Base-by-base conservation (phyloP, 2,888 invertebrate genomes). In the Protodeltote pygarga region DNA sequence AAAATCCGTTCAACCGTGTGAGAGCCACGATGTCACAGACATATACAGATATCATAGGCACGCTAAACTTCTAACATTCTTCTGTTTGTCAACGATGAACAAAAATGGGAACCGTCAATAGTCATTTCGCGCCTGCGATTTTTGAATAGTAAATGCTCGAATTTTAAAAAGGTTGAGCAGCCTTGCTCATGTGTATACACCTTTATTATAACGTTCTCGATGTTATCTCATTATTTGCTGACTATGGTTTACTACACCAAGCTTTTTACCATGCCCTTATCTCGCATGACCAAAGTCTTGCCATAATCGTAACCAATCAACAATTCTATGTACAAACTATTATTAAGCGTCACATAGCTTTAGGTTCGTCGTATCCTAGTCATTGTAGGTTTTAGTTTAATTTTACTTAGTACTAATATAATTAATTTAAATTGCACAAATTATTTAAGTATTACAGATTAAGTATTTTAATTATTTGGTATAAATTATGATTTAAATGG, bases 281-380 rank as follows among this genome's bases (percentile, higher is more conserved):
- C 9, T 31, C 1, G 5, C 6, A 37, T 39, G 53, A 46, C 28
- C 35, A 32, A 32, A 24, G 15, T 40, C 3, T 44, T 41, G 52
- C 49, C 59, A 58, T 62, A 38, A 41, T 53, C 8, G 28, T 24
- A 49, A 58, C 58, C 52, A 63, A 59, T 60, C 50, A 45, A 60
- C 57, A 59, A 64, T 57, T 44, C 20, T 54, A 66, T 71, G 77
- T 78, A 77, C 77, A 77, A 77, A 77, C 45, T 77, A 76, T 70
- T 59, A 35, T 27, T 69, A 70, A 67, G 61, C 42, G 42, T 64
- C 46, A 60, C 57, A 61, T 73, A 62, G 64, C 10, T 19, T 68
- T 70, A 77, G 52, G 64, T 69, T 65, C 61, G 60, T 65, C 61
- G 60, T 67, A 54, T 70, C 52, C 76, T 79, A 79, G 78, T 79